phyloP scores from a whole-genome alignment of 2,888 invertebrate species.

The Petrolisthes manimaculis region DNA sequence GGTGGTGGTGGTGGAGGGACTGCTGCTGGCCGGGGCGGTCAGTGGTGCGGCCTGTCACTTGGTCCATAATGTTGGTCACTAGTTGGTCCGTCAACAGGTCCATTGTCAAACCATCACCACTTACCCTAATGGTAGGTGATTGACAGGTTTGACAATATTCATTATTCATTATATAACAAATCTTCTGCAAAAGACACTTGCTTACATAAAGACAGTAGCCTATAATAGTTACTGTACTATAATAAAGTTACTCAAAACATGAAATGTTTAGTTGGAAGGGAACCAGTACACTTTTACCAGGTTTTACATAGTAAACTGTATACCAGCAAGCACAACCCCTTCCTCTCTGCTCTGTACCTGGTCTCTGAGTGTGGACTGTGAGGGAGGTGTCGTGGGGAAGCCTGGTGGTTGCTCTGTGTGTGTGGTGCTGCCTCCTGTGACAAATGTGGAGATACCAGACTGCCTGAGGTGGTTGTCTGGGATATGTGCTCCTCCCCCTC shows the following conservation, averaged over 20 bases:
- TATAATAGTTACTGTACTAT: too few species aligned
- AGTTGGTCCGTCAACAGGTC: constrained; percentile 73
- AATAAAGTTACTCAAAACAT: too few species aligned
- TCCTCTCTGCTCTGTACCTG: too few species aligned
- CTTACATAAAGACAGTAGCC: too few species aligned
- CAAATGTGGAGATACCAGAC: constrained; percentile 53
- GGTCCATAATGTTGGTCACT: constrained; percentile 73
- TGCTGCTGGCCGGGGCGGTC: constrained; percentile 41
- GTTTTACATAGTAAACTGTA: too few species aligned
- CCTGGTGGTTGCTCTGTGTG: not conserved
- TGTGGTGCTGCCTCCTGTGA: constrained; percentile 21
- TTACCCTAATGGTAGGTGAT: constrained; percentile 11
- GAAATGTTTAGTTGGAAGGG: too few species aligned
- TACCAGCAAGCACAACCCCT: too few species aligned
- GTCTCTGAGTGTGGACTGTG: not conserved
- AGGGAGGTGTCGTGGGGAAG: not conserved
- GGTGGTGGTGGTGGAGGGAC: constrained; percentile 19
- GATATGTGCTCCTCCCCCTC: constrained; percentile 33
- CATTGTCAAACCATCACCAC: constrained; percentile 69
- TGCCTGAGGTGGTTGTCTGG: constrained; percentile 23
- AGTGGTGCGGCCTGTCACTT: constrained; percentile 71
- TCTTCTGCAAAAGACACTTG: too few species aligned
- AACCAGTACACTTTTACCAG: too few species aligned
- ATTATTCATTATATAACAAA: too few species aligned
- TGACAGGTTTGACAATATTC: too few species aligned